A percentile compares a stretch with the other conserved stretches of the same genome.
Conservation (phyloP, 2,113 vertebrate genomes). For the Cygnus buccinator region DNA sequence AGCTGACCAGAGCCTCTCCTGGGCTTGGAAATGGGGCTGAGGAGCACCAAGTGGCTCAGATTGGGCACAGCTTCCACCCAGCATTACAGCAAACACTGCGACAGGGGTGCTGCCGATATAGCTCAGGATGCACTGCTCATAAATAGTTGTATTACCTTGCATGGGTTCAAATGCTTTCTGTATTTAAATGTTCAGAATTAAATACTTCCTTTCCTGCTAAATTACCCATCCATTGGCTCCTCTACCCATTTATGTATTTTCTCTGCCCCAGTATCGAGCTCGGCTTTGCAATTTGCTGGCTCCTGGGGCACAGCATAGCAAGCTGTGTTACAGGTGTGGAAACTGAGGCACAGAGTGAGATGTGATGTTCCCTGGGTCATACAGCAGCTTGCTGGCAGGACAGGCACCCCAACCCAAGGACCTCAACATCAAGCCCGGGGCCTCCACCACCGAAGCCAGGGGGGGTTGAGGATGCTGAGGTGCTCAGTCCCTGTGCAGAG, state of each 20-base stretch:
- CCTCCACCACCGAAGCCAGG: fast-evolving
- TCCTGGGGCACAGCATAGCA: background rate
- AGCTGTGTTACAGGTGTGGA: background rate
- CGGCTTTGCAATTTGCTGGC: background rate
- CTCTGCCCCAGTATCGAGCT: background rate
- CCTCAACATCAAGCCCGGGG: background rate
- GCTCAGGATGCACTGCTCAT: background rate
- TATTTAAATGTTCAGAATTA: fast-evolving
- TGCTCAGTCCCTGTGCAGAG: background rate
- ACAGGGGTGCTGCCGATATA: background rate
- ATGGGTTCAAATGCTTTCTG: background rate
- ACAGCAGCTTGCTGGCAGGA: background rate
- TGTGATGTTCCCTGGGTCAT: background rate
- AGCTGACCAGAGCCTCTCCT: background rate
- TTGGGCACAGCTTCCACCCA: background rate
- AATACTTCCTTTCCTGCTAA: background rate
- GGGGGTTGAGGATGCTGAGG: background rate
- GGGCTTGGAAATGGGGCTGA: background rate
- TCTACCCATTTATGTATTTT: background rate
- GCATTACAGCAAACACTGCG: fast-evolving
- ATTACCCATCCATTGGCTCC: fast-evolving
- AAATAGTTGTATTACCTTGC: background rate
- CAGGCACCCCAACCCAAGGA: fast-evolving
- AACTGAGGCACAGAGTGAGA: background rate
- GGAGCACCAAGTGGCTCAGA: background rate